A percentile compares a stretch with the other conserved stretches of the same genome.
Evolutionary conservation across 2,888 invertebrate genomes (phyloP).

Genomic region (Teleogryllus oceanicus): DNA sequence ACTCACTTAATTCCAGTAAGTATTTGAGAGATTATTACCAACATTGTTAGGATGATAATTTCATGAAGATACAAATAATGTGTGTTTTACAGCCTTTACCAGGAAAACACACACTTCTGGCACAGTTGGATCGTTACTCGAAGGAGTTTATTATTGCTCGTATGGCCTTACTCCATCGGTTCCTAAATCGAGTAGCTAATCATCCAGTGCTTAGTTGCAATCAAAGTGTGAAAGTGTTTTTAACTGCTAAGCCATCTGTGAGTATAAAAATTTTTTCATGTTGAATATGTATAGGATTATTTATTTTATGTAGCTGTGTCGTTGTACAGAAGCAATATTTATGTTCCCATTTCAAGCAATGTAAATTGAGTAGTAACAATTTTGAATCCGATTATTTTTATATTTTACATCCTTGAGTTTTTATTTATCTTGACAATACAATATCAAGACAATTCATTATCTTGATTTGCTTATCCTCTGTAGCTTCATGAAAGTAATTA

Average conservation of each 20-base stretch:
- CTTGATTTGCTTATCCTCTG: too few species aligned
- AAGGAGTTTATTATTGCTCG: constrained; percentile 65
- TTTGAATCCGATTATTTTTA: too few species aligned
- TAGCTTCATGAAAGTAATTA: too few species aligned
- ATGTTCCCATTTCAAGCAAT: too few species aligned
- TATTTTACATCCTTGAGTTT: too few species aligned
- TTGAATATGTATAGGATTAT: too few species aligned
- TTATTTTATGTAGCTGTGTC: too few species aligned
- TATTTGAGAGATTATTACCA: constrained; percentile 29
- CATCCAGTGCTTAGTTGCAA: constrained; percentile 68
- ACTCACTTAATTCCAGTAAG: constrained; percentile 66
- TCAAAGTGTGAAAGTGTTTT: constrained; percentile 60
- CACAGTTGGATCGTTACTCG: constrained; percentile 66
- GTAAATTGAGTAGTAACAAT: too few species aligned
- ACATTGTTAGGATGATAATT: background rate
- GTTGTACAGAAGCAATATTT: too few species aligned
- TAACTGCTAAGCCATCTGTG: constrained; percentile 63
- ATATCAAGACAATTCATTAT: too few species aligned
- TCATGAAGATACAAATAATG: constrained; percentile 25
- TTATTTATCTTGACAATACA: too few species aligned
- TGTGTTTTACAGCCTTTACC: constrained; percentile 58
- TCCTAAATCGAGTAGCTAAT: constrained; percentile 61
- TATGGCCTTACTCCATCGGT: constrained; percentile 63
- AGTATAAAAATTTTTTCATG: constrained; percentile 40
- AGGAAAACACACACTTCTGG: constrained; percentile 64